A percentile compares a stretch with the other conserved stretches of the same genome.
These are phyloP conservation scores for Greenwoodochromis staneri DNA, from an alignment of 2,113 vertebrate species.

Conservation along the genomic window DNA sequence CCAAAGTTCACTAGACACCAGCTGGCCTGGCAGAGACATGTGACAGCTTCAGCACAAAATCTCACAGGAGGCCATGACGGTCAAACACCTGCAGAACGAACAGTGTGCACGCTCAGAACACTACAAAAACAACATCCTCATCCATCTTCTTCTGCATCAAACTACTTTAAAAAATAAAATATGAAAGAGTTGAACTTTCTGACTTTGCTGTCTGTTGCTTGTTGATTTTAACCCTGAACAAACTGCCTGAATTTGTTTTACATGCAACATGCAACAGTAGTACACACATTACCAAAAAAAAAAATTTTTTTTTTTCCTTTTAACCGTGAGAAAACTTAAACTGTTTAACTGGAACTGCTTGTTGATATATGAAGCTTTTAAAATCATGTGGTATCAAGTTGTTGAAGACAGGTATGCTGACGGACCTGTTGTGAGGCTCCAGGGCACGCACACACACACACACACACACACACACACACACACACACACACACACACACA, in stretches of 20 bases:
- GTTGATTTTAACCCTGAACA: not conserved
- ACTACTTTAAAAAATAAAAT: not conserved
- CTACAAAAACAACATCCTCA: not conserved
- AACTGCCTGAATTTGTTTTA: not conserved
- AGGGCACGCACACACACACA: not conserved
- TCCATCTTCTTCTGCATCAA: not conserved
- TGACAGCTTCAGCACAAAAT: not conserved
- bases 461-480: too few relatives aligned
- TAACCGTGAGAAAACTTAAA: not conserved
- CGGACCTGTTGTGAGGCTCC: conserved; percentile 23
- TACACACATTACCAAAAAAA: not conserved
- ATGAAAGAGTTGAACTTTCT: not conserved
- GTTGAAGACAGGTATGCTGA: conserved; percentile 6
- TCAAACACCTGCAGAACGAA: conserved; percentile 4
- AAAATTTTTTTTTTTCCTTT: not conserved
- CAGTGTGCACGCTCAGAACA: not conserved
- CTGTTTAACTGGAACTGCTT: not conserved
- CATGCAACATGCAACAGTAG: not conserved
- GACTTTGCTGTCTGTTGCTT: not conserved
- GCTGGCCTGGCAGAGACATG: conserved; percentile 5
- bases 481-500: not conserved
- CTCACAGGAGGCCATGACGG: not conserved
- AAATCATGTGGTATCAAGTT: not conserved
- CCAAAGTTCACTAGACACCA: not conserved
- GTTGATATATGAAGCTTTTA: not conserved